Evolutionary conservation across 2,113 vertebrate species (phyloP).

Genomic region (Echinops telfairi): DNA sequence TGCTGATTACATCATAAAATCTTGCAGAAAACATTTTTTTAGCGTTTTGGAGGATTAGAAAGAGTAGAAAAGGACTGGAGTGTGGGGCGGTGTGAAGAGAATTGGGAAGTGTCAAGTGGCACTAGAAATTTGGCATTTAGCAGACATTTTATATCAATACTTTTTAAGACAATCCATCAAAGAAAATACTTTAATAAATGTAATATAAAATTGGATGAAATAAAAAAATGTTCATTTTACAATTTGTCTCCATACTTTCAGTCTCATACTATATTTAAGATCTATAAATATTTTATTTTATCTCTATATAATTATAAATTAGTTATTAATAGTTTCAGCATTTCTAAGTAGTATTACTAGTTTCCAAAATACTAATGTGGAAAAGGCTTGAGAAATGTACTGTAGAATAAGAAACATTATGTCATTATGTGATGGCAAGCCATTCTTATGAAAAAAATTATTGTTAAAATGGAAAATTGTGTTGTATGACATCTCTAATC

Average conservation of each 20-base stretch:
- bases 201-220: background rate
- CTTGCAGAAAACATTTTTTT: background rate
- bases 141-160: background rate
- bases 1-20: background rate
- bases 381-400: too few species aligned
- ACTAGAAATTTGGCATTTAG: background rate
- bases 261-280: background rate
- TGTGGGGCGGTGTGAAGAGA: background rate
- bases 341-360: background rate
- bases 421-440: too few species aligned
- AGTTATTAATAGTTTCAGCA: background rate
- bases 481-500: too few species aligned
- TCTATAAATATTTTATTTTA: background rate
- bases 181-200: background rate
- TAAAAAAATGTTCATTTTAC: conserved; percentile 33
- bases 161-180: background rate
- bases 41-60: background rate
- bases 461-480: background rate
- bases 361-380: too few species aligned
- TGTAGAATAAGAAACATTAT: too few species aligned
- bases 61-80: background rate
- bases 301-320: conserved; percentile 12
- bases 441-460: background rate
- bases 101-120: background rate
- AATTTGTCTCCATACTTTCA: background rate